Percentiles rank a stretch among this genome's conserved stretches.
Conservation (phyloP, 1,140 invertebrate genomes). For the Aphis craccivora region DNA sequence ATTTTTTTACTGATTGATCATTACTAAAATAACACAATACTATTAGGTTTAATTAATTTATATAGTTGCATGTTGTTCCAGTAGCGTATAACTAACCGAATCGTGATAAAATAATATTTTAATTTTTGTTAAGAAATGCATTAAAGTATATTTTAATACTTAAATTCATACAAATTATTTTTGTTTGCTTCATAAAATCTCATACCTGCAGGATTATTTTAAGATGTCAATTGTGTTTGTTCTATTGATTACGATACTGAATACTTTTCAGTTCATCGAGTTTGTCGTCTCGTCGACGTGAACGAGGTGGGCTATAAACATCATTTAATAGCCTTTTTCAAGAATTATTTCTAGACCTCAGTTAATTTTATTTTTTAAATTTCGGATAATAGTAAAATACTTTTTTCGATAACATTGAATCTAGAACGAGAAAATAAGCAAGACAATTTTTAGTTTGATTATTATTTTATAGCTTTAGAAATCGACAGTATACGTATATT, state of each 20-base stretch:
- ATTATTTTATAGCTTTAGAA: not conserved
- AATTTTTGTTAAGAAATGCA: not conserved
- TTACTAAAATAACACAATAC: no score
- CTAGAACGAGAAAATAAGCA: no score
- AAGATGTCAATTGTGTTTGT: not conserved
- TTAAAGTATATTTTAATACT: not conserved
- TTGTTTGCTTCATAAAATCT: not conserved
- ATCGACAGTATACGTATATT: not conserved
- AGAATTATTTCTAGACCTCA: no score
- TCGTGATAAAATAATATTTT: not conserved
- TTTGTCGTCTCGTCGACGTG: not conserved
- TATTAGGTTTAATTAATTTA: no score
- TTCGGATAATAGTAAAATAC: no score
- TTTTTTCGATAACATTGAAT: no score
- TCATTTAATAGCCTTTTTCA: not conserved
- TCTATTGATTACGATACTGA: not conserved
- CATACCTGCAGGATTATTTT: not conserved
- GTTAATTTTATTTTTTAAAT: no score
- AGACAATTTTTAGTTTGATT: not conserved
- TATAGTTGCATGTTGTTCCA: no score
- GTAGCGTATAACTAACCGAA: no score
- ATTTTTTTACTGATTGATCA: no score
- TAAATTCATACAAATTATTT: no score
- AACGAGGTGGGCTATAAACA: not conserved
- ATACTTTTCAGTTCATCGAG: not conserved